phyloP scores from a whole-genome alignment of 2,797 vertebrate genomes.

The Gymnopithys bicolor region DNA sequence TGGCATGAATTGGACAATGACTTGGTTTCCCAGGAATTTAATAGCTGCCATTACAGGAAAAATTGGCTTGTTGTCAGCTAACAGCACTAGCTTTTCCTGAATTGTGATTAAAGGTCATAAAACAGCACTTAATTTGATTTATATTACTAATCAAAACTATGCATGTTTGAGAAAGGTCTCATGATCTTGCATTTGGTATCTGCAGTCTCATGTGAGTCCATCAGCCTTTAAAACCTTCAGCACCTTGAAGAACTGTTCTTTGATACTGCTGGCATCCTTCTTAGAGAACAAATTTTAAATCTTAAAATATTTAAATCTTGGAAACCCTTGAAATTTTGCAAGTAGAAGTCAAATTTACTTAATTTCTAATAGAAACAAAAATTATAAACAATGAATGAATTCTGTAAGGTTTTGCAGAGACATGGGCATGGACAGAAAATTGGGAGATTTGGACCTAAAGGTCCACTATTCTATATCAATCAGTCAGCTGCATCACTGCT shows the following conservation, averaged over 20 bases:
- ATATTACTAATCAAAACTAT: constrained; percentile 63
- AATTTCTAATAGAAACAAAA: neutral
- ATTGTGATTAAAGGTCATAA: constrained; percentile 20
- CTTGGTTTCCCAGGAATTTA: constrained; percentile 50
- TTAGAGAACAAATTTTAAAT: neutral
- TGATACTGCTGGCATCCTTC: neutral
- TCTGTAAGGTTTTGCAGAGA: neutral
- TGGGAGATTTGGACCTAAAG: neutral
- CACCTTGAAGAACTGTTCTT: neutral
- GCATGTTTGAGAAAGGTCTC: constrained; percentile 47
- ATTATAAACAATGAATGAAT: neutral
- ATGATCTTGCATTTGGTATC: constrained; percentile 11
- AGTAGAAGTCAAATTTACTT: neutral
- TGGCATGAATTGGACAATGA: constrained; percentile 51
- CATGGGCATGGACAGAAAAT: neutral
- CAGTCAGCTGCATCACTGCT: neutral
- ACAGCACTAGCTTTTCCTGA: constrained; percentile 36
- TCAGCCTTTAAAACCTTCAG: constrained; percentile 2
- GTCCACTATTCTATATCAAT: neutral
- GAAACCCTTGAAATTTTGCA: neutral
- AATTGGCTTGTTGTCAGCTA: constrained; percentile 58
- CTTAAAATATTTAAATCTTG: too few relatives aligned
- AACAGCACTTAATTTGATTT: constrained; percentile 57
- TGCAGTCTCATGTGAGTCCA: constrained; percentile 6
- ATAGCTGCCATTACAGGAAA: constrained; percentile 49